These are phyloP conservation scores for Melieria omissa DNA, from an alignment of 2,888 invertebrate species.

Conservation along the genomic window DNA sequence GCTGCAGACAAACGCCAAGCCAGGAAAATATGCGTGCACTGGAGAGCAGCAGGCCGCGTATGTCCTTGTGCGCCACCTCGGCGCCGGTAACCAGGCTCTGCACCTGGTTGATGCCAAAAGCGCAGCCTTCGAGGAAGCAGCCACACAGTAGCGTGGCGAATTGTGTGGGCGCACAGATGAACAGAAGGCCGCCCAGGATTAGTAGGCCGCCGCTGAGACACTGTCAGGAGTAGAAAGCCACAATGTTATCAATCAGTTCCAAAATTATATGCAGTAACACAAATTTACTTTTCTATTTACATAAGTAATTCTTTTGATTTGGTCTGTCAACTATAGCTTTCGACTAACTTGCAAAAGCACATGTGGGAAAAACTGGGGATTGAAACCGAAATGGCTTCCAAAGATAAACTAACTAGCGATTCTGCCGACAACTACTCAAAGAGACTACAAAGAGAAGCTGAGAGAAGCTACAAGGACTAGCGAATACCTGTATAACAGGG, in stretches of 20 bases:
- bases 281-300: too few species aligned
- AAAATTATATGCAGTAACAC: conserved; percentile 1
- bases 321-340: too few species aligned
- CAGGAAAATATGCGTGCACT: conserved; percentile 60
- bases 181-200: conserved; percentile 56
- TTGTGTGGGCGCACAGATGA: conserved; percentile 47
- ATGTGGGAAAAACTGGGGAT: too few species aligned
- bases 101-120: conserved; percentile 59
- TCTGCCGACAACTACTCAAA: too few species aligned
- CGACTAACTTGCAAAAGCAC: too few species aligned
- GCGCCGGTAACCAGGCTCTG: conserved; percentile 59
- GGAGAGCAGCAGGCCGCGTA: conserved; percentile 59
- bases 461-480: too few species aligned
- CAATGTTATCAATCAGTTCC: too few species aligned
- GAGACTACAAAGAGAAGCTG: too few species aligned
- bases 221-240: conserved; percentile 44
- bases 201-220: conserved; percentile 57
- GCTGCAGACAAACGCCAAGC: conserved; percentile 60
- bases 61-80: conserved; percentile 57
- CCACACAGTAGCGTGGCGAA: conserved; percentile 51
- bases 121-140: conserved; percentile 59
- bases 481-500: too few species aligned
- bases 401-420: too few species aligned
- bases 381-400: too few species aligned
- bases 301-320: too few species aligned